Percentiles rank a stretch among this genome's conserved stretches.
Conservation (phyloP, 2,888 invertebrate genomes). For the Ectemnius lituratus region DNA sequence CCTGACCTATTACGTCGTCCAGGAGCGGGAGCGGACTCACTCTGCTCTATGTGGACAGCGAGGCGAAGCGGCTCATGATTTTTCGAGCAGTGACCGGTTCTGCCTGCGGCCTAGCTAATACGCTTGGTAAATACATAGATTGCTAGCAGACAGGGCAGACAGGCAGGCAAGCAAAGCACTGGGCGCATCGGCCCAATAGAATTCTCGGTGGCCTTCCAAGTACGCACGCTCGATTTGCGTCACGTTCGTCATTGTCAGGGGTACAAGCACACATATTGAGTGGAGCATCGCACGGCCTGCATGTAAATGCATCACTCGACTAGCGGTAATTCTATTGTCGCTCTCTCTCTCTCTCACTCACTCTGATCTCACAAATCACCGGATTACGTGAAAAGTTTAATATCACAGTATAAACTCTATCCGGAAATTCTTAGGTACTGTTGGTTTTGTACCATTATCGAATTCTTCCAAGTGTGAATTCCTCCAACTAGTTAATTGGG, state of each 20-base stretch:
- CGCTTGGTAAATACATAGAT: not conserved
- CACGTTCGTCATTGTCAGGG: constrained; percentile 60
- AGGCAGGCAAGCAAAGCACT: not conserved
- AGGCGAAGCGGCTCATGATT: not conserved
- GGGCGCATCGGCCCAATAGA: not conserved
- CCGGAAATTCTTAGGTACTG: too few species aligned
- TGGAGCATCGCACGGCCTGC: constrained; percentile 43
- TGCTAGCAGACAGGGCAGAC: not conserved
- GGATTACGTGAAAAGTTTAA: too few species aligned
- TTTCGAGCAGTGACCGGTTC: constrained; percentile 3
- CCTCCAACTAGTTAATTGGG: too few species aligned
- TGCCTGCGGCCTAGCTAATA: not conserved
- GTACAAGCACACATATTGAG: constrained; percentile 33
- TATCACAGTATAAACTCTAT: too few species aligned
- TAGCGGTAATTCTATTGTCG: constrained; percentile 54
- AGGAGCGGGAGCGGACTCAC: too few species aligned
- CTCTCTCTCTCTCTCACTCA: too few species aligned
- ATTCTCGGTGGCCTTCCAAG: constrained; percentile 8
- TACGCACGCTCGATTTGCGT: constrained; percentile 50
- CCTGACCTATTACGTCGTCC: constrained; percentile 1
- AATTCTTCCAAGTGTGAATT: too few species aligned
- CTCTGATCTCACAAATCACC: too few species aligned
- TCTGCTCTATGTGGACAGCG: too few species aligned
- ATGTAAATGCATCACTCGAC: constrained; percentile 49
- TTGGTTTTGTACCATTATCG: too few species aligned